These are phyloP conservation scores for Drosophila nannoptera DNA, from an alignment of 1,140 invertebrate genomes.

Conservation along the genomic window DNA sequence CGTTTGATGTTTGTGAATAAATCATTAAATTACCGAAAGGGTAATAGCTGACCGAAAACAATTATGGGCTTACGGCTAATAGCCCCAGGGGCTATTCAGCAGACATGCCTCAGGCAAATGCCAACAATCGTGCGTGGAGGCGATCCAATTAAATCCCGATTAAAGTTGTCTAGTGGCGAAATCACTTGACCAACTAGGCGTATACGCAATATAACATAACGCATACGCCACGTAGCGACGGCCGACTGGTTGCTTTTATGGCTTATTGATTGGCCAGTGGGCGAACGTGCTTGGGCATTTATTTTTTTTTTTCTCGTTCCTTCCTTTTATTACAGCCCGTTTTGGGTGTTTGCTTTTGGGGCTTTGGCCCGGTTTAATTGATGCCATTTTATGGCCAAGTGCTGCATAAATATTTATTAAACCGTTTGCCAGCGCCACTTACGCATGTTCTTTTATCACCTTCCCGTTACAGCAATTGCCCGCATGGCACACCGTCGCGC, in stretches of 20 bases:
- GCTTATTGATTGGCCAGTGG: conserved; percentile 58
- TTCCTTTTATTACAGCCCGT: conserved; percentile 35
- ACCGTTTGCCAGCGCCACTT: conserved; percentile 24
- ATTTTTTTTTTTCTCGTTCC: conserved; percentile 32
- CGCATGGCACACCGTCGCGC: conserved; percentile 86
- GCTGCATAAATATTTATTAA: conserved; percentile 60
- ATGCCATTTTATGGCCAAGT: conserved; percentile 60
- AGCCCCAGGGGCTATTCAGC: neutral
- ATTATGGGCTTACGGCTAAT: neutral
- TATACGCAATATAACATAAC: conserved; percentile 25
- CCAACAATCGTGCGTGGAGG: neutral
- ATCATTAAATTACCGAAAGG: neutral
- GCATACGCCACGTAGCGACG: conserved; percentile 36
- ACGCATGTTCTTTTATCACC: conserved; percentile 1
- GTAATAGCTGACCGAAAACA: neutral
- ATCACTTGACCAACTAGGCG: conserved; percentile 1
- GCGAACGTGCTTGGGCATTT: conserved; percentile 31
- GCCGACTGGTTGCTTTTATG: conserved; percentile 46
- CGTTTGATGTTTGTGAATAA: neutral
- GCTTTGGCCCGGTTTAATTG: conserved; percentile 58
- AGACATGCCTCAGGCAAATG: neutral
- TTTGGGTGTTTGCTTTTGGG: conserved; percentile 5
- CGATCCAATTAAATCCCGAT: conserved; percentile 11
- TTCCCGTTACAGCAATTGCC: conserved; percentile 79
- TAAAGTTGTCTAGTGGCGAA: conserved; percentile 6